Percentiles rank a stretch among this genome's conserved stretches.
phyloP scores from a whole-genome alignment of 2,113 vertebrate genomes.

The Cochlearius cochlearius region DNA sequence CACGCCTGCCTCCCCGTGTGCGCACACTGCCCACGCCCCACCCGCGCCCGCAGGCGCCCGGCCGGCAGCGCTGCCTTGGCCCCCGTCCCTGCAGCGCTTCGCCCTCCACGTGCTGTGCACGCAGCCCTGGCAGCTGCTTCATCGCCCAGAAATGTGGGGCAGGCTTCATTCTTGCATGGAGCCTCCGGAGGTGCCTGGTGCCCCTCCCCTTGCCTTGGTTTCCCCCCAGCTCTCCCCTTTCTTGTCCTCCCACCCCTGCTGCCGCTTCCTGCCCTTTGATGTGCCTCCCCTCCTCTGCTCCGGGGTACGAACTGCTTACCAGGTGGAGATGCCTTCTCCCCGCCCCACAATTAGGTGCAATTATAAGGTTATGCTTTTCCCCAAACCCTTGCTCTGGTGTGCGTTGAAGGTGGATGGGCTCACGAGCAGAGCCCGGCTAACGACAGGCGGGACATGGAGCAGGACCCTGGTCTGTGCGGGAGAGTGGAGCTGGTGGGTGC shows the following conservation, averaged over 20 bases:
- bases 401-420: background rate
- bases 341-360: conserved; percentile 4
- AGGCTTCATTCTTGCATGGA: background rate
- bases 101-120: background rate
- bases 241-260: background rate
- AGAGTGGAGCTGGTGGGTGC: accelerated
- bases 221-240: background rate
- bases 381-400: background rate
- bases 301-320: background rate
- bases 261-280: conserved; percentile 41
- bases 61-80: accelerated
- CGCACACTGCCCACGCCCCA: background rate
- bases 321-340: background rate
- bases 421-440: accelerated
- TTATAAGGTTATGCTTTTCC: background rate
- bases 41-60: accelerated
- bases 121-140: background rate
- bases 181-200: background rate
- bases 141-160: background rate
- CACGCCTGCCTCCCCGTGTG: accelerated
- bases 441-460: accelerated
- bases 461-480: background rate
- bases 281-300: background rate
- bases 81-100: background rate
- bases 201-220: background rate